A percentile compares a stretch with the other conserved stretches of the same genome.
Conservation (phyloP, 2,113 vertebrate species). For the Amblyornis subalaris region DNA sequence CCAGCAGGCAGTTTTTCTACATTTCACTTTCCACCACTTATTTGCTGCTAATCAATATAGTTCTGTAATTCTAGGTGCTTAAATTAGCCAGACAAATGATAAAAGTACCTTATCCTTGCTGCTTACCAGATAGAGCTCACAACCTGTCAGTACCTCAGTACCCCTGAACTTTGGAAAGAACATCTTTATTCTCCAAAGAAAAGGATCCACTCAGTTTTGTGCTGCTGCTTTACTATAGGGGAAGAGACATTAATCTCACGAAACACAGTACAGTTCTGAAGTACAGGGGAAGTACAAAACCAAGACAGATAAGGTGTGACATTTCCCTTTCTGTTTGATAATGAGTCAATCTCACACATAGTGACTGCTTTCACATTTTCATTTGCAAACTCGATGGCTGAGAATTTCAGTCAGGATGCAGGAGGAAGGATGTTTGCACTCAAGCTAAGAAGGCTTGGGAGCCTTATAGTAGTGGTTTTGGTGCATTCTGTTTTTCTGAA, state of each 20-base stretch:
- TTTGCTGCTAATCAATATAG: background rate
- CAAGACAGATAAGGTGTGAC: background rate
- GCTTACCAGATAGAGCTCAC: background rate
- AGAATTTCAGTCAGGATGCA: background rate
- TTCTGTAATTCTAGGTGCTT: background rate
- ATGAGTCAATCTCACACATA: background rate
- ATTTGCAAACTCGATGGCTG: background rate
- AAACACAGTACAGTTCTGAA: background rate
- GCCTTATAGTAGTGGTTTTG: background rate
- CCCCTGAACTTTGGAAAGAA: background rate
- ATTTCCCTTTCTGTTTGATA: background rate
- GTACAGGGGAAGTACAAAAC: background rate
- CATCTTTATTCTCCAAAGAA: background rate
- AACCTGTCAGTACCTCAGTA: background rate
- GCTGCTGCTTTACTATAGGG: background rate
- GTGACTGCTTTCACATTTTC: background rate
- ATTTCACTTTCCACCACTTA: background rate
- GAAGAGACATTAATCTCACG: background rate
- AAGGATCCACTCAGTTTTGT: background rate
- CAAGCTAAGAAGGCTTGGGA: background rate
- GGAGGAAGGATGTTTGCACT: background rate
- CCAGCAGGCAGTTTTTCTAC: background rate
- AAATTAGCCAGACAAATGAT: background rate
- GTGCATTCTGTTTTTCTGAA: background rate
- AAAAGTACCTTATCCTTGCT: background rate